These are phyloP conservation scores for Tetragnatha versicolor DNA, from an alignment of 1,140 invertebrate genomes.

Conservation along the genomic window DNA sequence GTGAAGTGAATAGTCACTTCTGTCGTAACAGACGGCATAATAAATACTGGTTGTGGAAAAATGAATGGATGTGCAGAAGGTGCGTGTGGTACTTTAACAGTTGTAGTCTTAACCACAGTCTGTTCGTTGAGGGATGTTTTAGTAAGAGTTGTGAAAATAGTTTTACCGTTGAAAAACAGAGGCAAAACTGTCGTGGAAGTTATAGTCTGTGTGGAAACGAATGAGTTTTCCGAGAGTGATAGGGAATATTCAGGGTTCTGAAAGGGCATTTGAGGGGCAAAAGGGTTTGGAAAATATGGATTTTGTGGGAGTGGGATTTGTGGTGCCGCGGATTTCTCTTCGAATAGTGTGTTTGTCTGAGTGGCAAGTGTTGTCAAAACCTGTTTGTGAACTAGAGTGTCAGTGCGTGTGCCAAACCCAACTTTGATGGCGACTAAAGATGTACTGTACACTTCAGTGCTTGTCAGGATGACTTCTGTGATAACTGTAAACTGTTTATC, in stretches of 20 bases:
- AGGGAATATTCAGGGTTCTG: slow-evolving; percentile 49
- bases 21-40: slow-evolving; percentile 56
- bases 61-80: slow-evolving; percentile 64
- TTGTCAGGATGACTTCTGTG: slow-evolving; percentile 58
- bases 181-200: slow-evolving; percentile 85
- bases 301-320: slow-evolving; percentile 21
- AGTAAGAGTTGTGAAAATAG: slow-evolving; percentile 87
- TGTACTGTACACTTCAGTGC: slow-evolving; percentile 55
- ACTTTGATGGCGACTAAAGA: slow-evolving; percentile 59
- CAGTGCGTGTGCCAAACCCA: slow-evolving; percentile 59
- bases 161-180: slow-evolving; percentile 86
- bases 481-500: slow-evolving; percentile 56
- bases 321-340: slow-evolving; percentile 14
- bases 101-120: slow-evolving; percentile 72
- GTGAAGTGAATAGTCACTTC: slow-evolving; percentile 58
- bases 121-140: slow-evolving; percentile 86
- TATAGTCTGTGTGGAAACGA: slow-evolving; percentile 85
- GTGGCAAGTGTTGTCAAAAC: slow-evolving; percentile 58
- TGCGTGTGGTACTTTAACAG: slow-evolving; percentile 63
- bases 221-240: slow-evolving; percentile 55
- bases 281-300: slow-evolving; percentile 66
- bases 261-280: slow-evolving; percentile 62
- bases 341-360: slow-evolving; percentile 48
- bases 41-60: slow-evolving; percentile 55
- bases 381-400: slow-evolving; percentile 56